Evolutionary conservation across 53 echinoderm and acorn worm genomes (phyloP), one percentile per base, ranked within the genome.

Genomic region (Astropecten irregularis): DNA sequence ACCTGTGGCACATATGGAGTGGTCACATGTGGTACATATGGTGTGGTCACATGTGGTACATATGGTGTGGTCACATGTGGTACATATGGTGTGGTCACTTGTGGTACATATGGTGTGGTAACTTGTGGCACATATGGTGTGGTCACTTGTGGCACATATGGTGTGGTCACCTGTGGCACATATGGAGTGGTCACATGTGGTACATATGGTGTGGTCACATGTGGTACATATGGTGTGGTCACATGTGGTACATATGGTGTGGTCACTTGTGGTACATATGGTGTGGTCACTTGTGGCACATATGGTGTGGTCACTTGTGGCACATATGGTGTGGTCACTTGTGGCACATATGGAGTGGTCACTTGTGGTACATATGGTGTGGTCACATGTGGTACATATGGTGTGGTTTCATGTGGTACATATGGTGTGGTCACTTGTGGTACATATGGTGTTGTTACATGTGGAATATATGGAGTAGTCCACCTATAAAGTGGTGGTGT

Each of bases 181-280:
- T 25, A 58, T 6, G 59, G 23, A 28, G 59, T 58, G n/a, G 68
- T 68, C 23, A 40, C 40, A 20, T 18, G 9, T 44, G 68, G 42
- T 19, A 68, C 68, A 68, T 40, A 40, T 68, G 40, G 68, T 22
- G 68, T 40, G 23, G 68, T 68, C 9, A 23, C 68, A 6, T 11
- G 42, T 68, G 42, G 42, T 42, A 68, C 27, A 36, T 68, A 46
- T 18, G 68, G 68, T 22, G 68, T 68, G 23, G 42, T 68, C 11
- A 44, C 40, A 2, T 27, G 23, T 68, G 68, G 68, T 68, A 68
- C 68, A 44, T 68, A 20, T 8, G 68, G 42, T 44, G 46, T 68
- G 68, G 44, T 68, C 47, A 68, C 68, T 68, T 21, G n/a, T 68
- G 68, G 68, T 66, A 65, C 31, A 32, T 68, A 42, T 26, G 68